Base-by-base conservation (phyloP, 2,113 vertebrate genomes). In the Centropristis striata region DNA sequence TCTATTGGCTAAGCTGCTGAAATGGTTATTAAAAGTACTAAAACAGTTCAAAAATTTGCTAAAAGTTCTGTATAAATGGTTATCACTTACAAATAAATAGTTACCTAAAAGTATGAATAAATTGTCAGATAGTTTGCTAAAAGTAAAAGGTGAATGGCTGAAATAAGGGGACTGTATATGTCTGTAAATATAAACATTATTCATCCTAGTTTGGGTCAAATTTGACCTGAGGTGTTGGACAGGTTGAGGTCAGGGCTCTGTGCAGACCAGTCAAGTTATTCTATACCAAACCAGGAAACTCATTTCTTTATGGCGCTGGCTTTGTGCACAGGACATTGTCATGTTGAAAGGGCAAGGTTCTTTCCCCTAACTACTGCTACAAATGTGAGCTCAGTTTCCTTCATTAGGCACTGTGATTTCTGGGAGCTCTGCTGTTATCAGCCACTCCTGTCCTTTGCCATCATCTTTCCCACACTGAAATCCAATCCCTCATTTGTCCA, bases 401-500 rank as follows among this genome's bases (percentile, higher is more conserved):
- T 60, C 14, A 67, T 60, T 6, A 44, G 5, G 4, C 11, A 1
- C 18, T 18, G 16, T 21, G 37, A 53, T 83, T 44, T 60, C 71
- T 58, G 41, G 57, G 51, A 28, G 32, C 49, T 32, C 41, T 0
- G 10, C 32, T 27, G 20, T 61, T 63, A 70, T 77, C 72, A 27
- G 80, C 11, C 20, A 4, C 77, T 57, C 7, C 41, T 69, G 74
- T 44, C 44, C 77, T 82, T 49, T 25, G n/a, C 80, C 65, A 59
- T 54, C 64, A 41, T 77, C 32, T 87, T 92, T 90, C 82, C 87
- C 87, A 91, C 86, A 88, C 63, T 89, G 75, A 86, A 81, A 86
- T 55, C 49, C 69, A 73, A 88, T 84, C 71, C 55, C 32, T 82
- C 21, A 37, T 82, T 81, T 67, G 59, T 77, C 36, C 65, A 55